Evolutionary conservation across 2,797 vertebrate species (phyloP), one percentile per base, ranked within the genome.

Genomic region (Bothrops alternatus): DNA sequence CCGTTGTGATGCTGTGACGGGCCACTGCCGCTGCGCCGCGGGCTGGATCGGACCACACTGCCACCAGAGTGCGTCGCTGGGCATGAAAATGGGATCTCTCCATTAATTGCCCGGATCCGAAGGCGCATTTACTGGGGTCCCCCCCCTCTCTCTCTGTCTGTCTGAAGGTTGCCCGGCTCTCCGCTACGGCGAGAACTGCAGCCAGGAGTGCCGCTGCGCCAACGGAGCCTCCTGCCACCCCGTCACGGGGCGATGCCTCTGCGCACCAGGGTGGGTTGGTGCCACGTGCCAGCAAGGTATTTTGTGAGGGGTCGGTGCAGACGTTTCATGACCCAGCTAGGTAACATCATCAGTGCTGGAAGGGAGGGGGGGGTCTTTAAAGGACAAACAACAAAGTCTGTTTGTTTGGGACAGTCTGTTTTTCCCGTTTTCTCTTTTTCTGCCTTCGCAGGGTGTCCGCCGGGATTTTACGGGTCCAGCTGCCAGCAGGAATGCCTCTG

Each of bases 401-500:
- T 0, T 7, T 0, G 6, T 50, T 50, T 50, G 47, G 47, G 47
- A 50, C 47, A 47, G 47, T 6, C 6, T 50, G 47, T 50, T 50
- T 50, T 6, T 50, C 47, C 47, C 47, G 7, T 50, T 50, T 50
- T 50, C 47, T 50, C 32, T 28, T 47, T 7, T 2, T 47, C 87
- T 53, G 3, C 11, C n/a, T 53, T n/a, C 20, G 3, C 97, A 99
- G 99, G 95, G 58, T 99, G 99, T 96, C 98, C 98, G 0, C 32
- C 3, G 0, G 99, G 98, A 4, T 98, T 98, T 92, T 98, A 98
- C 0, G 99, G 99, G 0, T 57, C 87, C 13, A 96, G 95, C 94
- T 99, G 99, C 93, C 97, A 32, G 57, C 98, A 98, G 89, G 96
- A 91, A 92, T 99, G 99, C 95, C 95, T 99, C 90, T 99, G 99